Percentiles rank a stretch among this genome's conserved stretches.
Conservation (phyloP, 2,113 vertebrate genomes). For the Ameiurus melas region DNA sequence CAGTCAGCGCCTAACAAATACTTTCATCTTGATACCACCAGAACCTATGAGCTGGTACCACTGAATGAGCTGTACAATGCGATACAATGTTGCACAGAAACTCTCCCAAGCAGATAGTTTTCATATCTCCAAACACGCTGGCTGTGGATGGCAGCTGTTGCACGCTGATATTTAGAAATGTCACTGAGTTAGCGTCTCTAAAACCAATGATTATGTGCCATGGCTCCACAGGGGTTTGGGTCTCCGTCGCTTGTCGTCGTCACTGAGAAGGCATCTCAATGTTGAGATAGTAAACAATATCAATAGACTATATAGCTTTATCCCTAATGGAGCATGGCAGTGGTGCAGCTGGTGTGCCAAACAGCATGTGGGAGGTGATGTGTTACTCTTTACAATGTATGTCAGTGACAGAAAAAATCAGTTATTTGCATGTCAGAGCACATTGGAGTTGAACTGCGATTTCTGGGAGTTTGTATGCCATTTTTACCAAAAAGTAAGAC, state of each 20-base stretch:
- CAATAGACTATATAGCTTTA: constrained; percentile 25
- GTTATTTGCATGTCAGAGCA: constrained; percentile 13
- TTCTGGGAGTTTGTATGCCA: background rate
- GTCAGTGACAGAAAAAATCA: constrained; percentile 16
- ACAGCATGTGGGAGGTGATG: constrained; percentile 10
- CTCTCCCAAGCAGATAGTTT: constrained; percentile 34
- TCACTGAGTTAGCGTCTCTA: constrained; percentile 48
- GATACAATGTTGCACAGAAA: constrained; percentile 13
- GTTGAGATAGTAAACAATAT: constrained; percentile 33
- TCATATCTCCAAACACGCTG: constrained; percentile 39
- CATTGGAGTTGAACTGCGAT: background rate
- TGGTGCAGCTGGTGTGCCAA: constrained; percentile 9
- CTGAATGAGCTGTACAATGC: constrained; percentile 15
- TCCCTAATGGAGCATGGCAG: constrained; percentile 31
- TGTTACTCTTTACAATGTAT: constrained; percentile 16
- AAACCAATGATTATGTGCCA: constrained; percentile 51
- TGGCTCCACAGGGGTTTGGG: constrained; percentile 39
- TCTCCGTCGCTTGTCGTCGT: constrained; percentile 43
- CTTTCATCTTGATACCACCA: background rate
- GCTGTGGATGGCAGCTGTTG: constrained; percentile 24
- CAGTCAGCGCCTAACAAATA: background rate
- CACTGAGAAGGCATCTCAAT: constrained; percentile 15
- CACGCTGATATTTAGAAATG: constrained; percentile 56
- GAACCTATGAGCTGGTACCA: background rate
- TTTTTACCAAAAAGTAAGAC: background rate